phyloP scores from a whole-genome alignment of 2,113 vertebrate species.

The Xiphophorus couchianus region DNA sequence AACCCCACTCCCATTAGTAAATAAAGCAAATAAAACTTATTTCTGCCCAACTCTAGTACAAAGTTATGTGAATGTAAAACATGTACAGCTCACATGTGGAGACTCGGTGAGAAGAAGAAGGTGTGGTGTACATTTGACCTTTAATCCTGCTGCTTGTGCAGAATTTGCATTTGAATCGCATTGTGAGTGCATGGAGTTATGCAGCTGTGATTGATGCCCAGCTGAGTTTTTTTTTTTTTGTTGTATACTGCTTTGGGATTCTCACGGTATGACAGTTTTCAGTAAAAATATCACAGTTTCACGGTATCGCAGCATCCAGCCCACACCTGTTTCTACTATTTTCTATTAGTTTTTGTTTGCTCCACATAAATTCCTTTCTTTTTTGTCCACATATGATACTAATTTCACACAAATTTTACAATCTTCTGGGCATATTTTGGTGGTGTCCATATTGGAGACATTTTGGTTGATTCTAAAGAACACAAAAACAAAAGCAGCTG shows the following conservation, averaged over 20 bases:
- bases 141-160: constrained; percentile 56
- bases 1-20: not conserved
- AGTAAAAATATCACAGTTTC: not conserved
- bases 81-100: constrained; percentile 30
- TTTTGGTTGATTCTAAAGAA: constrained; percentile 12
- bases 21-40: not conserved
- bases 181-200: constrained; percentile 77
- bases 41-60: not conserved
- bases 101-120: constrained; percentile 53
- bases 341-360: not conserved
- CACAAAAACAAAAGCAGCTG: not conserved
- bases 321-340: not conserved
- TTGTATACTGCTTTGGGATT: not conserved
- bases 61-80: not conserved
- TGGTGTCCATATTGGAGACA: not conserved
- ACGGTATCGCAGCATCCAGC: not conserved
- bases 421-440: not conserved
- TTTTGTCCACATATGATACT: not conserved
- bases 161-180: constrained; percentile 83
- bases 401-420: not conserved
- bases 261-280: not conserved
- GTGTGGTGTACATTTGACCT: constrained; percentile 61
- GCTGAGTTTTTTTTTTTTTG: constrained; percentile 66
- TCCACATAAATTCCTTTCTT: constrained; percentile 3
- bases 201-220: constrained; percentile 70